These are phyloP conservation scores for Lutra lutra DNA, from an alignment of 2,797 vertebrate species.

Conservation along the genomic window DNA sequence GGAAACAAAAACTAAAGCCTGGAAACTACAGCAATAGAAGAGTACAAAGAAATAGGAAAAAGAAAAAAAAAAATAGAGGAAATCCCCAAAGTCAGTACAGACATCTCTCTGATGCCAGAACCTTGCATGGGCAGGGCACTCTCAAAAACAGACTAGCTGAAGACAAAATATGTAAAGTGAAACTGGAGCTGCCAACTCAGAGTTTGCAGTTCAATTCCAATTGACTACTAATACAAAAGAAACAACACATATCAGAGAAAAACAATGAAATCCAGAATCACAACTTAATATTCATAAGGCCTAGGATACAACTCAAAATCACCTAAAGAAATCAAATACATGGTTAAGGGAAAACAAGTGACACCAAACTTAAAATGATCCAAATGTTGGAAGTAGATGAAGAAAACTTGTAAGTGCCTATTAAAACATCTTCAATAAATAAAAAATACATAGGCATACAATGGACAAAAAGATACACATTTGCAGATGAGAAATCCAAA, in stretches of 20 bases:
- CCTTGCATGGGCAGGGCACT: neutral
- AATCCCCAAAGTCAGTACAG: neutral
- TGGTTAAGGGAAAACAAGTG: neutral
- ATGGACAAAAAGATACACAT: conserved; percentile 11
- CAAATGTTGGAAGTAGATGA: neutral
- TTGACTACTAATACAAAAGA: conserved; percentile 10
- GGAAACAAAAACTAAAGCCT: conserved; percentile 6
- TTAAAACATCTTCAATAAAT: conserved; percentile 20
- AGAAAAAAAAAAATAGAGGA: neutral
- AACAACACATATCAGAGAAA: conserved; percentile 2
- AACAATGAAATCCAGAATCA: conserved; percentile 31
- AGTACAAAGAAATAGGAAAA: neutral
- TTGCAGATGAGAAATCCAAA: neutral
- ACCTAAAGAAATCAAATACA: neutral
- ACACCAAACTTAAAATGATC: neutral
- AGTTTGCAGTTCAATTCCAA: neutral
- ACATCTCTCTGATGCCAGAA: neutral
- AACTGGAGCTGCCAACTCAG: neutral
- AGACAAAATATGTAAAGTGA: neutral
- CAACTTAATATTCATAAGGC: conserved; percentile 17
- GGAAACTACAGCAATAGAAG: neutral
- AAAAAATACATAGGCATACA: neutral
- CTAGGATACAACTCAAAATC: neutral
- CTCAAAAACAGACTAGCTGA: neutral
- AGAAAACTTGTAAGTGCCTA: neutral